Conservation (phyloP, 2,888 invertebrate genomes). For the Eretmocerus hayati region DNA sequence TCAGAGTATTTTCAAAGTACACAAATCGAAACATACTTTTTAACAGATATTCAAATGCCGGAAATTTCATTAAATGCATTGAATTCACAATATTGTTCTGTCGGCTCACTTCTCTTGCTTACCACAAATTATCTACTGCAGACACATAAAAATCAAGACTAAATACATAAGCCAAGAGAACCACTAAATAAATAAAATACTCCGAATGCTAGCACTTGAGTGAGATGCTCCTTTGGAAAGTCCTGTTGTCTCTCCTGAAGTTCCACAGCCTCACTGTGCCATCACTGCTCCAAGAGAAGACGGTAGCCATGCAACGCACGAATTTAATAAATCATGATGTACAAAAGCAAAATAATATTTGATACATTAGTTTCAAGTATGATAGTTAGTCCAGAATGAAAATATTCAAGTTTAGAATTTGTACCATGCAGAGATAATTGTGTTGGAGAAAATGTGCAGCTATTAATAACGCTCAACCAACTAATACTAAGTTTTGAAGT, state of each 20-base stretch:
- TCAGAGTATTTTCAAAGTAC: constrained; percentile 18
- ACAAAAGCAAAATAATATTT: constrained; percentile 22
- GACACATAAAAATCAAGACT: constrained; percentile 21
- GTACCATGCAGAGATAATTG: no score
- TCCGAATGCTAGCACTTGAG: constrained; percentile 39
- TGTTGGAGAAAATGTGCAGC: no score
- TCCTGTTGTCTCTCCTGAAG: constrained; percentile 38
- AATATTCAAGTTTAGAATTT: constrained; percentile 13
- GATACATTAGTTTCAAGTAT: no score
- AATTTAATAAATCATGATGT: constrained; percentile 39
- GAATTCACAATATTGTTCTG: constrained; percentile 7
- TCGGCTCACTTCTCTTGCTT: constrained; percentile 5
- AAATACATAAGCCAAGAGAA: constrained; percentile 24
- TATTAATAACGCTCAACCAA: no score
- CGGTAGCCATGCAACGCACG: constrained; percentile 45
- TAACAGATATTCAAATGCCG: constrained; percentile 17
- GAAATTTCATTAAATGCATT: constrained; percentile 14
- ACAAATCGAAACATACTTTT: constrained; percentile 10
- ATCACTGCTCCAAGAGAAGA: constrained; percentile 37
- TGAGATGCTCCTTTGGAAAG: constrained; percentile 44
- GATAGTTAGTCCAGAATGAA: constrained; percentile 6
- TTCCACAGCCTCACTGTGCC: constrained; percentile 44
- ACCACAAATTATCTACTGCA: constrained; percentile 23
- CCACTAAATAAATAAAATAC: constrained; percentile 33
- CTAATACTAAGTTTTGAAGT: no score